phyloP scores from a whole-genome alignment of 1,140 invertebrate genomes.

The Holcopasites calliopsidis region DNA sequence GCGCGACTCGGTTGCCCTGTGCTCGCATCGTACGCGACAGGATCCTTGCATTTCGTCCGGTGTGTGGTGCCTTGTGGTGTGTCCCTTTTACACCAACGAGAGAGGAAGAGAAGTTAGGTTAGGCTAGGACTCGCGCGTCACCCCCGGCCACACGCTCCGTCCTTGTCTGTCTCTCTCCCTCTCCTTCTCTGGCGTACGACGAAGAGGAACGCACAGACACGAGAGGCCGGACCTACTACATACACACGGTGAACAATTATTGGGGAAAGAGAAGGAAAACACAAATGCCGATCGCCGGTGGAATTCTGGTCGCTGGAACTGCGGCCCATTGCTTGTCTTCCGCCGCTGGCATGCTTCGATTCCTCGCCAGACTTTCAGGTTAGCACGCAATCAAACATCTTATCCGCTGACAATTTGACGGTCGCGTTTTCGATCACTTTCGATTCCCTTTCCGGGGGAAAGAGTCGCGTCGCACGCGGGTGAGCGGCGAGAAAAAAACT shows the following conservation, averaged over 20 bases:
- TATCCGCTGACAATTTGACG: background rate
- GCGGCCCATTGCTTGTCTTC: constrained; percentile 58
- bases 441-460: background rate
- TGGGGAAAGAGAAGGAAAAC: constrained; percentile 57
- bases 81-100: constrained; percentile 19
- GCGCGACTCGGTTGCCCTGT: constrained; percentile 39
- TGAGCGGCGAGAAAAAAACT: background rate
- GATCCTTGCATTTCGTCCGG: constrained; percentile 38
- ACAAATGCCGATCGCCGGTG: constrained; percentile 68
- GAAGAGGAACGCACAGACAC: constrained; percentile 49
- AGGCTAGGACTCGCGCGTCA: constrained; percentile 58
- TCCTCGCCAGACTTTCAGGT: constrained; percentile 76
- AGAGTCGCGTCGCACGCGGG: background rate
- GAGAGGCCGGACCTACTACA: constrained; percentile 11
- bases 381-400: constrained; percentile 52
- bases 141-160: constrained; percentile 23
- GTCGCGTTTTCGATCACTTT: constrained; percentile 12
- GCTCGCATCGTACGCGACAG: background rate
- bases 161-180: constrained; percentile 16
- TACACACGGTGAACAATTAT: constrained; percentile 24
- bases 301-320: constrained; percentile 59
- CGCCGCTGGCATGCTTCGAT: constrained; percentile 71
- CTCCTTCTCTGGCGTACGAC: constrained; percentile 27
- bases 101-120: constrained; percentile 60
- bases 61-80: constrained; percentile 22